These are phyloP conservation scores for Megathymus violae DNA, from an alignment of 1,140 invertebrate genomes.

Conservation along the genomic window DNA sequence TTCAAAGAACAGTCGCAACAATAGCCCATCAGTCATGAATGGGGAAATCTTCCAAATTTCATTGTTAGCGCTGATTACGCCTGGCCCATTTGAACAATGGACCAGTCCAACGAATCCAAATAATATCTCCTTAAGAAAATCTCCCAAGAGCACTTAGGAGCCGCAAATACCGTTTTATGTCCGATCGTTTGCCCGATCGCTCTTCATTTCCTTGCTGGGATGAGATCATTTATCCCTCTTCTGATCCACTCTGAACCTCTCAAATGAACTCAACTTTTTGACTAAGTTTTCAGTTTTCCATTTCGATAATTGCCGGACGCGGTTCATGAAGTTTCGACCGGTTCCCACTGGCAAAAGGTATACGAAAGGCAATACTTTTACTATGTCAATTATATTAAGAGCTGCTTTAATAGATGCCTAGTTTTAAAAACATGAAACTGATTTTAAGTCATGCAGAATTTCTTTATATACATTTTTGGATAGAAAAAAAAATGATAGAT, in stretches of 20 bases:
- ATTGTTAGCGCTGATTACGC: conserved; percentile 36
- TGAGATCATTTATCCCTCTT: conserved; percentile 55
- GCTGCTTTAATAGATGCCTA: too few relatives aligned
- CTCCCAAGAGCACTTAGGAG: conserved; percentile 36
- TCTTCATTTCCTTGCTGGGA: conserved; percentile 61
- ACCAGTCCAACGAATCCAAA: conserved; percentile 31
- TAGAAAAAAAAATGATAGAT: too few relatives aligned
- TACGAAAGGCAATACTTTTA: too few relatives aligned
- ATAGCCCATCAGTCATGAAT: conserved; percentile 12
- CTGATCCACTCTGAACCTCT: conserved; percentile 31
- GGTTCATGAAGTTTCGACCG: background rate
- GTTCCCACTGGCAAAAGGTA: too few relatives aligned
- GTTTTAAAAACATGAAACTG: too few relatives aligned
- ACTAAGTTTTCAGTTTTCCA: conserved; percentile 32
- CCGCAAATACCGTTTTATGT: conserved; percentile 60
- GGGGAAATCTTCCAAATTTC: conserved; percentile 7
- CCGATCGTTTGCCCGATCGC: conserved; percentile 56
- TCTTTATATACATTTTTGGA: too few relatives aligned
- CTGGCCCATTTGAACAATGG: conserved; percentile 22
- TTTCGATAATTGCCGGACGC: conserved; percentile 31
- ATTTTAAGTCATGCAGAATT: too few relatives aligned
- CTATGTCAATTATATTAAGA: too few relatives aligned
- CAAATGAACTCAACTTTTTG: conserved; percentile 45
- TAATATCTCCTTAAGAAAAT: conserved; percentile 37
- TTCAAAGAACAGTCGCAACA: background rate